Evolutionary conservation across 1,140 invertebrate genomes (phyloP).

Genomic region (Cydia fagiglandana): DNA sequence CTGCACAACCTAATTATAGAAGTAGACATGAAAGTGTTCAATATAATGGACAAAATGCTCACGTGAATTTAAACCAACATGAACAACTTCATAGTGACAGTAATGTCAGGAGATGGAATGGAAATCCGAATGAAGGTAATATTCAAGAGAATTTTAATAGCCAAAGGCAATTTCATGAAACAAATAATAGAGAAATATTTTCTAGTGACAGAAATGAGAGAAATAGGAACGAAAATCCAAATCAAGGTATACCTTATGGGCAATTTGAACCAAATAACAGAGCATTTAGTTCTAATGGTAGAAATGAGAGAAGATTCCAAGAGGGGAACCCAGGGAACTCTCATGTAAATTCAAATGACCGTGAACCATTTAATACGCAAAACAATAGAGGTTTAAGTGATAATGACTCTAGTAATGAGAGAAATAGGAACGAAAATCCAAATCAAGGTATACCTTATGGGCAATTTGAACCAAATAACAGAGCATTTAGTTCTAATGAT

Average conservation of each 20-base stretch:
- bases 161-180: background rate
- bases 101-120: background rate
- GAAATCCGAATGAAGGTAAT: background rate
- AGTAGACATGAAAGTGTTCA: background rate
- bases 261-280: background rate
- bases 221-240: background rate
- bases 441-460: background rate
- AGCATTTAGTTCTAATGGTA: background rate
- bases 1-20: background rate
- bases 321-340: background rate
- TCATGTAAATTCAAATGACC: background rate
- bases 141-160: background rate
- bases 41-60: background rate
- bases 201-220: background rate
- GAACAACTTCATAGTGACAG: background rate
- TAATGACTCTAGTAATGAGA: background rate
- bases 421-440: background rate
- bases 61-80: background rate
- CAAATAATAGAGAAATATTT: background rate
- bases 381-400: background rate
- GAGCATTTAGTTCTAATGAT: background rate
- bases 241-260: background rate
- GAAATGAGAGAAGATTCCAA: background rate
- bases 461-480: background rate
- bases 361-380: background rate